Conservation (phyloP, 2,888 invertebrate species). For the Phorcus lineatus region DNA sequence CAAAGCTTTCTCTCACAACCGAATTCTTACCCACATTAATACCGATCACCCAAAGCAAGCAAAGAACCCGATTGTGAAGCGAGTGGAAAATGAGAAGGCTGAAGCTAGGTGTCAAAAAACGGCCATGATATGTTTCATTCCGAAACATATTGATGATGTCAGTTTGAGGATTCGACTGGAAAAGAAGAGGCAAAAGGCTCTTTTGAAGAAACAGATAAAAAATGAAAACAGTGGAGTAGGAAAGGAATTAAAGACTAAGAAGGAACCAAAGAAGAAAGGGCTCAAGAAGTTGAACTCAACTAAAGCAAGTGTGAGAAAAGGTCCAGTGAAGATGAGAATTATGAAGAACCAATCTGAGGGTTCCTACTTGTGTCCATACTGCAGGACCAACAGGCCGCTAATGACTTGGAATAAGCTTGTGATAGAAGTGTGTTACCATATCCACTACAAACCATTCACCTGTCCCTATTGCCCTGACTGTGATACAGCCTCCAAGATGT, state of each 20-base stretch:
- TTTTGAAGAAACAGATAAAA: not conserved
- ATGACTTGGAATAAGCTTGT: slow-evolving; percentile 1
- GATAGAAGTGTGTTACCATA: slow-evolving; percentile 10
- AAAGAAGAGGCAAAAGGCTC: not conserved
- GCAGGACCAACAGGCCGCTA: slow-evolving; percentile 5
- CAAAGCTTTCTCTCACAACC: slow-evolving; percentile 8
- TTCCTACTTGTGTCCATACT: not conserved
- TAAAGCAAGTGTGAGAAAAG: not conserved
- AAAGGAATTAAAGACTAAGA: not conserved
- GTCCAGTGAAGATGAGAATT: not conserved
- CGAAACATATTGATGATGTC: slow-evolving; percentile 4
- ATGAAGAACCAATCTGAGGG: not conserved
- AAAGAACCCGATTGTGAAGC: not conserved
- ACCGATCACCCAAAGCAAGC: not conserved
- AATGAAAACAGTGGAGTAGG: not conserved
- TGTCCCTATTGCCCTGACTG: not conserved
- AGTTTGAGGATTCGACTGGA: not conserved
- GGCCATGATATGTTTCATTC: not conserved
- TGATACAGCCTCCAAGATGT: not conserved
- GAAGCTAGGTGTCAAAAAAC: slow-evolving; percentile 7
- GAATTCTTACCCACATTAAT: not conserved
- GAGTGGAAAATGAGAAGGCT: not conserved
- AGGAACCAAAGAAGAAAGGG: not conserved
- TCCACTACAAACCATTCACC: slow-evolving; percentile 12
- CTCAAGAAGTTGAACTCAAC: not conserved